Evolutionary conservation across 2,888 invertebrate genomes (phyloP).

Genomic region (Drosophila hawaiiensis): DNA sequence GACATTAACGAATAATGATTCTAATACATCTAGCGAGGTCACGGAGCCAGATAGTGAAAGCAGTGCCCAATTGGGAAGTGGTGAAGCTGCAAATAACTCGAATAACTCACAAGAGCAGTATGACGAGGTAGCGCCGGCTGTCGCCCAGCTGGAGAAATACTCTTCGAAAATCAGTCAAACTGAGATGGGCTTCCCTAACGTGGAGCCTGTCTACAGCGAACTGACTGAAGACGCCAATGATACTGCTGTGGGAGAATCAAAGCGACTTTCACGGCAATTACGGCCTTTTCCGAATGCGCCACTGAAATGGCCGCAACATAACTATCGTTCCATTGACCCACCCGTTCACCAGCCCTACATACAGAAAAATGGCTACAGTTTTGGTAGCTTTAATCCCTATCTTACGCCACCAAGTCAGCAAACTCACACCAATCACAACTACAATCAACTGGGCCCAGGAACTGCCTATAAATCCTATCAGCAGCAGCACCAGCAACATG

Average conservation of each 20-base stretch:
- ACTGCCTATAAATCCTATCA: conserved; percentile 58
- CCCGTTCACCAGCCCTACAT: conserved; percentile 38
- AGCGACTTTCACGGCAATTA: conserved; percentile 81
- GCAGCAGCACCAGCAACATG: conserved; percentile 46
- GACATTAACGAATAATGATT: conserved; percentile 39
- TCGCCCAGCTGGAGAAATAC: conserved; percentile 41
- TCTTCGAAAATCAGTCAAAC: conserved; percentile 61
- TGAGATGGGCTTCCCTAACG: conserved; percentile 19
- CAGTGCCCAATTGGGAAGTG: conserved; percentile 16
- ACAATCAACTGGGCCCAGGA: conserved; percentile 66
- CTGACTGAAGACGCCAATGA: conserved; percentile 39
- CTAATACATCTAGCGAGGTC: conserved; percentile 56
- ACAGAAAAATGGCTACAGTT: conserved; percentile 66
- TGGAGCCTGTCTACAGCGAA: conserved; percentile 18
- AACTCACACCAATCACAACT: conserved; percentile 50
- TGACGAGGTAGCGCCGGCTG: conserved; percentile 27
- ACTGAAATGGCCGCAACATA: conserved; percentile 63
- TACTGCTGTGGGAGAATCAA: conserved; percentile 76
- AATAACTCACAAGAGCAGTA: conserved; percentile 56
- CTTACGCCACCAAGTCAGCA: conserved; percentile 78
- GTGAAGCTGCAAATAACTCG: conserved; percentile 41
- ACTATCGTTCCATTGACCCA: conserved; percentile 79
- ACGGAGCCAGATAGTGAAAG: conserved; percentile 35
- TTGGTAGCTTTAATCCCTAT: conserved; percentile 82
- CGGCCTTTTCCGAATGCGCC: conserved; percentile 63